These are phyloP conservation scores for Pao palembangensis DNA, from an alignment of 2,113 vertebrate genomes.

Conservation along the genomic window DNA sequence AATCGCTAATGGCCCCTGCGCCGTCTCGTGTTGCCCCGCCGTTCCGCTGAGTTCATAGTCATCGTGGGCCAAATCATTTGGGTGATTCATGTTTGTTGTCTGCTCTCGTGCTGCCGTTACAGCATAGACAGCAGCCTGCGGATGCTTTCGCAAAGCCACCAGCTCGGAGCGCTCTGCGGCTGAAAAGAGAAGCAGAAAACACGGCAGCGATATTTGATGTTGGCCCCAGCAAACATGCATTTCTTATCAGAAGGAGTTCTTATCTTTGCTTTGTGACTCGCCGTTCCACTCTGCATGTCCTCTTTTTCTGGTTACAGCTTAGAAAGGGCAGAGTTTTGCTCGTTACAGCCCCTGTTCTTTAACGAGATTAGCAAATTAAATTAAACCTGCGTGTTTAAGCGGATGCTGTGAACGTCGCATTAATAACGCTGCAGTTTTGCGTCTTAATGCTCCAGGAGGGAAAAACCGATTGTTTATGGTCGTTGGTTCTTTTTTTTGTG, in stretches of 20 bases:
- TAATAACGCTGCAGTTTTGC: constrained; percentile 19
- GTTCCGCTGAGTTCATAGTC: constrained; percentile 4
- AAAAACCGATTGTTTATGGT: constrained; percentile 33
- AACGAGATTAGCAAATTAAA: constrained; percentile 37
- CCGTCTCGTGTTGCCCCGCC: constrained; percentile 9
- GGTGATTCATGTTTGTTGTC: constrained; percentile 31
- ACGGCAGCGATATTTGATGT: constrained; percentile 8
- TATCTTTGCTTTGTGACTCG: constrained; percentile 46
- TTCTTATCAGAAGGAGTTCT: constrained; percentile 43
- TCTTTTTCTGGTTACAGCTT: constrained; percentile 43
- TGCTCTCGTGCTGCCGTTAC: constrained; percentile 13
- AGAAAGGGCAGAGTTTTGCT: constrained; percentile 36
- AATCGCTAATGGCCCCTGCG: background rate
- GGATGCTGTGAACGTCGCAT: constrained; percentile 21
- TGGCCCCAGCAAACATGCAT: constrained; percentile 35
- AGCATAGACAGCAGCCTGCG: background rate
- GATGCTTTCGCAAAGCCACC: background rate
- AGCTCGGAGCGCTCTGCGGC: constrained; percentile 11
- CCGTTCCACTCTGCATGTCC: constrained; percentile 27
- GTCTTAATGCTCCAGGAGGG: constrained; percentile 38
- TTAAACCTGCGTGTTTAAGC: constrained; percentile 58
- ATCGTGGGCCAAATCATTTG: constrained; percentile 12
- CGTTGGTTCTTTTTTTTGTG: constrained; percentile 29
- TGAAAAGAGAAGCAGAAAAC: background rate
- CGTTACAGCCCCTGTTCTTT: constrained; percentile 39